Conservation (phyloP, 2,888 invertebrate species). For the Perdita meconis region DNA sequence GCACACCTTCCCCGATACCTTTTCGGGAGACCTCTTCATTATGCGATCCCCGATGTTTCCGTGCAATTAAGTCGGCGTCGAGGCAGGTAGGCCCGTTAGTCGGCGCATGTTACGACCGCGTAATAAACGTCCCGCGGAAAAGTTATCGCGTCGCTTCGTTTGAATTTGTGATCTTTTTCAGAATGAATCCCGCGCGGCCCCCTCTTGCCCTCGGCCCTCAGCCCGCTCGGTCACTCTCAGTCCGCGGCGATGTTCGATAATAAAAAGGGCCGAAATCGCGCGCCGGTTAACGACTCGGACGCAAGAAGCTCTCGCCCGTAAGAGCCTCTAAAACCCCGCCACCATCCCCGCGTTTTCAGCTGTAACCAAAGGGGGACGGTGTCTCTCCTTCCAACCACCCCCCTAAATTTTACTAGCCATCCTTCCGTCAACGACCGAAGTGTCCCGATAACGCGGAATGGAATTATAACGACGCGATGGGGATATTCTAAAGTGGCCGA, state of each 20-base stretch:
- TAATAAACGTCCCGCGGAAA: slow-evolving; percentile 73
- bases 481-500: slow-evolving; percentile 4
- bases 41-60: slow-evolving; percentile 64
- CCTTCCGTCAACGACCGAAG: neutral
- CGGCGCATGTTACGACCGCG: slow-evolving; percentile 65
- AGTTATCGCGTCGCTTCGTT: slow-evolving; percentile 75
- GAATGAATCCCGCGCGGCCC: slow-evolving; percentile 31
- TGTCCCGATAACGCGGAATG: slow-evolving; percentile 10
- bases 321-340: slow-evolving; percentile 68
- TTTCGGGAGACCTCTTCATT: slow-evolving; percentile 66
- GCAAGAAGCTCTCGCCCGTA: slow-evolving; percentile 72
- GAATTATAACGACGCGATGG: neutral
- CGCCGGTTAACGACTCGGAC: slow-evolving; percentile 72
- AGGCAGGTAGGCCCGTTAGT: slow-evolving; percentile 58
- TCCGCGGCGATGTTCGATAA: slow-evolving; percentile 56
- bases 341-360: slow-evolving; percentile 34
- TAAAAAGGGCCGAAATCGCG: slow-evolving; percentile 66
- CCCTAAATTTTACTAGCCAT: slow-evolving; percentile 30
- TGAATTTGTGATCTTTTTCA: slow-evolving; percentile 69
- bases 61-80: slow-evolving; percentile 72
- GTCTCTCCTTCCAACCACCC: too few relatives aligned
- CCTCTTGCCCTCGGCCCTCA: neutral
- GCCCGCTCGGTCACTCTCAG: neutral
- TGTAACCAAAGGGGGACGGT: slow-evolving; percentile 30
- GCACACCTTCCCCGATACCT: slow-evolving; percentile 47